Evolutionary conservation across 2,888 invertebrate genomes (phyloP).

Genomic region (Malacosoma neustria): DNA sequence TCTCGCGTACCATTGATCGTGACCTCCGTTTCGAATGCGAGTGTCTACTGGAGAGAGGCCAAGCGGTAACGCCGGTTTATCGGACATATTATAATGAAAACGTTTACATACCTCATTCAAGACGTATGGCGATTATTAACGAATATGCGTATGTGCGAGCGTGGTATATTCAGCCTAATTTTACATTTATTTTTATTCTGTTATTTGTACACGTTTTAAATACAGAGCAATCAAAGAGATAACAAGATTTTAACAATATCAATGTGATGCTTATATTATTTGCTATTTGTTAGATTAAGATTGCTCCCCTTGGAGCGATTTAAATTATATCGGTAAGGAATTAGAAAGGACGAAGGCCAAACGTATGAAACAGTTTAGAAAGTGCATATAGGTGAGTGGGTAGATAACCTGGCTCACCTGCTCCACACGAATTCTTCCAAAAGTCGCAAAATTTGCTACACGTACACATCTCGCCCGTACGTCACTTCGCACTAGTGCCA

Average conservation of each 20-base stretch:
- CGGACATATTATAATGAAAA: background rate
- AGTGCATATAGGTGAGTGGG: too few relatives aligned
- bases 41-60: background rate
- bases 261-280: too few relatives aligned
- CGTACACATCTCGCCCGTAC: slow-evolving; percentile 57
- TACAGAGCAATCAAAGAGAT: too few relatives aligned
- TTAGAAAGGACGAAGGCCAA: slow-evolving; percentile 31
- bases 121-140: background rate
- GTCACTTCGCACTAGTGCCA: slow-evolving; percentile 63
- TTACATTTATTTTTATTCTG: too few relatives aligned
- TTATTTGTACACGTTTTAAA: too few relatives aligned
- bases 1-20: background rate
- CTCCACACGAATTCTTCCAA: slow-evolving; percentile 67
- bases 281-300: too few relatives aligned
- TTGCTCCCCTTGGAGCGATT: too few relatives aligned
- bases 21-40: background rate
- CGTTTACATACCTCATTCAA: background rate
- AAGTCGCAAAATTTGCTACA: slow-evolving; percentile 70
- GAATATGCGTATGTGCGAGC: too few relatives aligned
- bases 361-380: slow-evolving; percentile 23
- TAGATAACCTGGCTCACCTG: slow-evolving; percentile 46
- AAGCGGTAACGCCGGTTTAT: background rate
- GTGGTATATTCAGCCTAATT: too few relatives aligned
- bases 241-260: too few relatives aligned
- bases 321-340: background rate